Conservation (phyloP, 2,888 invertebrate species). For the Noctua fimbriata region DNA sequence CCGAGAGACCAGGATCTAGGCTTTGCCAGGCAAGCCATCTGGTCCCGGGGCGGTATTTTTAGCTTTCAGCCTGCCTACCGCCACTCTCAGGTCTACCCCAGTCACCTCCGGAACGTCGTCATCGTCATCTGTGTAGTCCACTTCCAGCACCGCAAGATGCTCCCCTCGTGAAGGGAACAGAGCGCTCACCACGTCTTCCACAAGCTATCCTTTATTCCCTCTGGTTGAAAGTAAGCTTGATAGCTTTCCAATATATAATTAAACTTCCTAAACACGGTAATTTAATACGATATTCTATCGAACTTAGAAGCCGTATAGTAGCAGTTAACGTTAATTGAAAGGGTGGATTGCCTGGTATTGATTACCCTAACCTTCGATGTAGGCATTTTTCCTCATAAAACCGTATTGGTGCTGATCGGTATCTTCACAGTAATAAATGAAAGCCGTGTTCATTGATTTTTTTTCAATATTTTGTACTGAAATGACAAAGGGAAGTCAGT, state of each 20-base stretch:
- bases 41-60: too few relatives aligned
- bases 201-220: neutral
- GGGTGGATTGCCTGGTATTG: constrained; percentile 40
- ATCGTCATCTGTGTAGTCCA: too few relatives aligned
- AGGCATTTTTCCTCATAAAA: constrained; percentile 36
- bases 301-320: constrained; percentile 43
- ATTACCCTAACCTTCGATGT: constrained; percentile 29
- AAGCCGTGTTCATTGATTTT: constrained; percentile 19
- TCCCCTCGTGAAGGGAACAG: too few relatives aligned
- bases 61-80: too few relatives aligned
- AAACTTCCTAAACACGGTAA: constrained; percentile 9
- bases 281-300: constrained; percentile 30
- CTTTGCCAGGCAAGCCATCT: too few relatives aligned
- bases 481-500: neutral
- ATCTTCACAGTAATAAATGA: constrained; percentile 30
- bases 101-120: too few relatives aligned
- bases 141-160: too few relatives aligned
- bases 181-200: too few relatives aligned
- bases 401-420: constrained; percentile 26
- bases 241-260: neutral
- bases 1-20: too few relatives aligned
- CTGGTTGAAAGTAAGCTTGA: neutral
- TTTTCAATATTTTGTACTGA: neutral
- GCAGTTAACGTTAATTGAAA: constrained; percentile 49
- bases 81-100: too few relatives aligned